Evolutionary conservation across 2,797 vertebrate genomes (phyloP).

Genomic region (Carduelis carduelis): DNA sequence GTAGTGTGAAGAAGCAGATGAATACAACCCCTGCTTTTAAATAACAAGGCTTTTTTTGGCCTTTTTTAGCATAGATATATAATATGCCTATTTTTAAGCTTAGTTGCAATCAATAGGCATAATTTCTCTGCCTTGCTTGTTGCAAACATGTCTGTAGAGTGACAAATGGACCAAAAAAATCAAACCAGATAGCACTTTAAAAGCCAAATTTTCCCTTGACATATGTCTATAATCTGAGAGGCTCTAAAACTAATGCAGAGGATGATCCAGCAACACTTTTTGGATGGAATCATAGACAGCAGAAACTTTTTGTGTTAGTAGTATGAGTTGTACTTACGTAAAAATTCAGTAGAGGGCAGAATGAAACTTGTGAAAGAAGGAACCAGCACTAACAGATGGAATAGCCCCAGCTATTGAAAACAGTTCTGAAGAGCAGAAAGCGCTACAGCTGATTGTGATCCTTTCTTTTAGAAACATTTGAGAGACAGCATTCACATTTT

Average conservation of each 20-base stretch:
- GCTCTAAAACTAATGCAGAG: background rate
- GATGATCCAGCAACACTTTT: background rate
- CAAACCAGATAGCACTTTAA: background rate
- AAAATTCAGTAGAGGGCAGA: slow-evolving; percentile 61
- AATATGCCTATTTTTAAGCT: background rate
- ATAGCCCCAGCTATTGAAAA: background rate
- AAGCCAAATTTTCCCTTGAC: background rate
- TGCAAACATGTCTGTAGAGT: background rate
- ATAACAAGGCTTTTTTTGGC: background rate
- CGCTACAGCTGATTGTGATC: background rate
- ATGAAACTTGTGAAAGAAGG: slow-evolving; percentile 1
- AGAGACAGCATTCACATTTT: background rate
- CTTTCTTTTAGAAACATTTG: background rate
- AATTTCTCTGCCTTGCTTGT: background rate
- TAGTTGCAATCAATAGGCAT: background rate
- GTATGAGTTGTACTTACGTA: background rate
- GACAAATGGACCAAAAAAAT: background rate
- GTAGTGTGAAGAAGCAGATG: background rate
- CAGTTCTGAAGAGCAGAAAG: background rate
- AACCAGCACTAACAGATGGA: background rate
- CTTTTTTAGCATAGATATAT: background rate
- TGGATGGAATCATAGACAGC: background rate
- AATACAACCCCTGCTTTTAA: background rate
- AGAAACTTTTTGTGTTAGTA: background rate
- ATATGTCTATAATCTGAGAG: background rate